Percentiles rank a stretch among this genome's conserved stretches.
Conservation (phyloP, 2,113 vertebrate genomes). For the Nothoprocta perdicaria region DNA sequence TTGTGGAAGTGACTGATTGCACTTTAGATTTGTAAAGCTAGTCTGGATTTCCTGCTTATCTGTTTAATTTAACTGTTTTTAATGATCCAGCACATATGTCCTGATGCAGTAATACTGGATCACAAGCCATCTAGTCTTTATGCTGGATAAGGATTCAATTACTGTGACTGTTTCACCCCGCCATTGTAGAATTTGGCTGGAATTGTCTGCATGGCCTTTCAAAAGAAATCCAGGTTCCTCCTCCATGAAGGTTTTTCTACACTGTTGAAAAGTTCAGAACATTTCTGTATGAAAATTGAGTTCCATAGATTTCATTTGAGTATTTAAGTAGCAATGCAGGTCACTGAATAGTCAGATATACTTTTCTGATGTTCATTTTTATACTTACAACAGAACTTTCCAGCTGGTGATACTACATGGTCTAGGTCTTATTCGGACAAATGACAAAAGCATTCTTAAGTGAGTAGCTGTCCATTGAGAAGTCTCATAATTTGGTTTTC, state of each 20-base stretch:
- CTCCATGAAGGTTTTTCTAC: background rate
- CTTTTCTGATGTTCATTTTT: background rate
- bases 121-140: constrained; percentile 25
- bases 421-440: background rate
- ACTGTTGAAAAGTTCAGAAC: background rate
- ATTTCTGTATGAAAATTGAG: background rate
- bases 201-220: background rate
- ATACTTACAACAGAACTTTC: background rate
- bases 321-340: background rate
- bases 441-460: background rate
- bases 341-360: background rate
- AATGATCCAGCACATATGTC: constrained; percentile 3
- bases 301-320: background rate
- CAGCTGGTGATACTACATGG: background rate
- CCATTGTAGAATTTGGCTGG: background rate
- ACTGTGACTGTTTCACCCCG: background rate
- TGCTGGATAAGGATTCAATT: background rate
- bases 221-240: background rate
- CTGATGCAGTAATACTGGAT: background rate
- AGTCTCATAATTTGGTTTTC: background rate
- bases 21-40: background rate
- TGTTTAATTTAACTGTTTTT: constrained; percentile 30
- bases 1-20: constrained; percentile 12
- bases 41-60: constrained; percentile 29
- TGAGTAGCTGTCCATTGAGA: background rate